phyloP scores from a whole-genome alignment of 2,113 vertebrate species.

The Penelope pileata region DNA sequence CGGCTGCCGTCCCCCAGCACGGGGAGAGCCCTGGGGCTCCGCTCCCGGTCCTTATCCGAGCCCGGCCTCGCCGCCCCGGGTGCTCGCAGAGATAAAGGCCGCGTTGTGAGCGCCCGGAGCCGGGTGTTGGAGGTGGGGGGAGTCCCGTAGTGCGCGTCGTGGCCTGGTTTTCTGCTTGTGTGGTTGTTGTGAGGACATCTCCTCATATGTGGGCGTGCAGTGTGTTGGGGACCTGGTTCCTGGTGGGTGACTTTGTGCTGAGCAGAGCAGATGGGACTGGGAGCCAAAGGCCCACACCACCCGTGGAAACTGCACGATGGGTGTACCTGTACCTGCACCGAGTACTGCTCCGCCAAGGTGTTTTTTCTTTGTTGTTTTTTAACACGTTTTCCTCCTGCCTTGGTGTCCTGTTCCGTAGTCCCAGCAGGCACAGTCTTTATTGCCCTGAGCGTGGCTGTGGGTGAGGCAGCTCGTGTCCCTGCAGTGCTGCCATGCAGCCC shows the following conservation, averaged over 20 bases:
- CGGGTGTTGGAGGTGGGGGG: fast-evolving
- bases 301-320: not conserved
- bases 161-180: not conserved
- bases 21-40: too few species aligned
- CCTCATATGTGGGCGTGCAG: fast-evolving
- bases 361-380: not conserved
- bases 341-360: not conserved
- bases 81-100: not conserved
- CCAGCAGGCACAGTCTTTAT: not conserved
- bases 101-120: not conserved
- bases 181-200: fast-evolving
- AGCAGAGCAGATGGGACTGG: too few species aligned
- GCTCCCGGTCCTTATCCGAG: too few species aligned
- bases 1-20: too few species aligned
- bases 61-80: too few species aligned
- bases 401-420: fast-evolving
- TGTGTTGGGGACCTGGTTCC: fast-evolving
- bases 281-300: not conserved
- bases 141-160: fast-evolving
- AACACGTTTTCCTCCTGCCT: fast-evolving
- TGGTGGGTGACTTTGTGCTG: too few species aligned
- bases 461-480: not conserved
- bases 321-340: fast-evolving
- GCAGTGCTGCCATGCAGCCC: fast-evolving
- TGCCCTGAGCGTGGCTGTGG: not conserved